A percentile compares a stretch with the other conserved stretches of the same genome.
phyloP scores from a whole-genome alignment of 2,797 vertebrate genomes.

The Lithobates sylvaticus region DNA sequence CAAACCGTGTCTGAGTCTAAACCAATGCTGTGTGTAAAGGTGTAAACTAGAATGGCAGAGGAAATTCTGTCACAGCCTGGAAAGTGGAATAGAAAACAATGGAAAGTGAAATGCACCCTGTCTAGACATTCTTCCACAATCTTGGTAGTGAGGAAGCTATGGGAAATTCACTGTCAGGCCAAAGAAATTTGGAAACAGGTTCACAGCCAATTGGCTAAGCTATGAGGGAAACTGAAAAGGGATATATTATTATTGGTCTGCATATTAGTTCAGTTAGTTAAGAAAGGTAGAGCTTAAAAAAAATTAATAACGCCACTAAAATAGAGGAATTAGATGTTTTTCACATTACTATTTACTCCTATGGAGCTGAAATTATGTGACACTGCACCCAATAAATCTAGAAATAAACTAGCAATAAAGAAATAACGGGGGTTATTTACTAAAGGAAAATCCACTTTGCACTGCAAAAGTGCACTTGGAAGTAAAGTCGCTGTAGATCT shows the following conservation, averaged over 20 bases:
- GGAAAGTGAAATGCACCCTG: conserved; percentile 18
- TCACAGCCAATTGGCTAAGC: not conserved
- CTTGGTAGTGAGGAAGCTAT: not conserved
- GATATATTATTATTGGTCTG: not conserved
- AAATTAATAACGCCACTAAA: not conserved
- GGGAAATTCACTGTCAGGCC: not conserved
- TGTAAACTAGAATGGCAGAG: conserved; percentile 19
- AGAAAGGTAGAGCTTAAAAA: not conserved
- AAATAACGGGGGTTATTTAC: too few relatives aligned
- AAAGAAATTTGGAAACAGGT: not conserved
- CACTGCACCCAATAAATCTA: not conserved
- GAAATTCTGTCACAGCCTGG: conserved; percentile 10
- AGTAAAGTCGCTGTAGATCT: too few relatives aligned
- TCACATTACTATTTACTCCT: too few relatives aligned
- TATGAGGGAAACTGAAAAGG: not conserved
- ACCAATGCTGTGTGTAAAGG: not conserved
- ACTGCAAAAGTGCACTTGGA: too few relatives aligned
- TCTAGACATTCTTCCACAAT: conserved; percentile 34
- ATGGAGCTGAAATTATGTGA: not conserved
- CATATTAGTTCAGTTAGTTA: not conserved
- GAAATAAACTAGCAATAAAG: not conserved
- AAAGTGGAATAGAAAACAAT: conserved; percentile 30
- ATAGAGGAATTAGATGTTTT: not conserved
- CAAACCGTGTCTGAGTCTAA: not conserved
- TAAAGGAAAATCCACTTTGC: too few relatives aligned